Percentiles rank a stretch among this genome's conserved stretches.
Evolutionary conservation across 1,140 invertebrate species (phyloP).

Genomic region (Radopholus similis): DNA sequence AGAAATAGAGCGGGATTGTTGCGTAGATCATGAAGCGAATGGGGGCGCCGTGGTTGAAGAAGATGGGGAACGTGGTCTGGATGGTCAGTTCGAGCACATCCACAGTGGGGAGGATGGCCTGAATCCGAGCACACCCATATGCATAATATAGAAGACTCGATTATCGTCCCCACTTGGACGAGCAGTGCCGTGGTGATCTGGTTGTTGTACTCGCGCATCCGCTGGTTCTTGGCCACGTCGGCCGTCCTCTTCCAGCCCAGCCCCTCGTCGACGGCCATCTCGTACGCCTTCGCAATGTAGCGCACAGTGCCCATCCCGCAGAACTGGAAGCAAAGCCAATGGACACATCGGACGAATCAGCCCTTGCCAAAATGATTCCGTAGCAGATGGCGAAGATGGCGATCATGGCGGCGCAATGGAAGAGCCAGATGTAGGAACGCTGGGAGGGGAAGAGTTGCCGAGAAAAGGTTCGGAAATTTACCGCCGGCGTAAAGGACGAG

Average conservation of each 20-base stretch:
- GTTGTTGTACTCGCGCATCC: conserved; percentile 17
- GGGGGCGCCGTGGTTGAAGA: background rate
- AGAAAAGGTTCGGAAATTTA: too few species aligned
- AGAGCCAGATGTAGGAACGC: conserved; percentile 2
- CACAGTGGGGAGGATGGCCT: conserved; percentile 15
- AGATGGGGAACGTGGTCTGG: conserved; percentile 8
- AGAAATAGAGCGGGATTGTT: conserved; percentile 14
- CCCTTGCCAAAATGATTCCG: background rate
- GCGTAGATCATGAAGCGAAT: conserved; percentile 16
- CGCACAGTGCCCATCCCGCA: background rate
- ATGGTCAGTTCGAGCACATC: conserved; percentile 15
- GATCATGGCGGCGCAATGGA: conserved; percentile 8
- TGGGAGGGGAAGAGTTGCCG: background rate
- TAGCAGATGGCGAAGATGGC: conserved; percentile 10
- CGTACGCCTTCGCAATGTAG: conserved; percentile 2
- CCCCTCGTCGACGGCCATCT: background rate
- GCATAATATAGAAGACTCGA: background rate
- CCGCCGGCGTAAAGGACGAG: conserved; percentile 14
- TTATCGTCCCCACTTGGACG: conserved; percentile 9
- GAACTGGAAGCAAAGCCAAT: too few species aligned
- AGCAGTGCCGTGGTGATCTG: conserved; percentile 13
- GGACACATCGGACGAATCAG: too few species aligned
- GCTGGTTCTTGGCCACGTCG: conserved; percentile 1
- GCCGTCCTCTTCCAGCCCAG: too few species aligned
- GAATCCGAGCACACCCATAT: background rate